These are phyloP conservation scores for Struthidea cinerea DNA, from an alignment of 2,113 vertebrate genomes.

Conservation along the genomic window DNA sequence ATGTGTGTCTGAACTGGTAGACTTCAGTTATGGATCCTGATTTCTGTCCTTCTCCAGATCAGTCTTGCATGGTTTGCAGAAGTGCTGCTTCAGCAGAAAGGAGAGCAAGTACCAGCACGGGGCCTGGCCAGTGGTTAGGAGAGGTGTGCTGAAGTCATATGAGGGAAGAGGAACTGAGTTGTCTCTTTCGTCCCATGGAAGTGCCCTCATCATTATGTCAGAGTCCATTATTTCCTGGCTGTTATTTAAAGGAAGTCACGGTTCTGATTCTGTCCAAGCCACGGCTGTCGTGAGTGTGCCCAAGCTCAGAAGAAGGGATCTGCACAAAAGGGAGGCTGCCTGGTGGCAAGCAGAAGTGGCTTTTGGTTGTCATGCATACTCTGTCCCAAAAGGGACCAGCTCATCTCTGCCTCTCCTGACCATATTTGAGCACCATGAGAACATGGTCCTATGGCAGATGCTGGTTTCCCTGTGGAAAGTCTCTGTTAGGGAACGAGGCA, in stretches of 20 bases:
- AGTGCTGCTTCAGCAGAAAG: neutral
- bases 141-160: neutral
- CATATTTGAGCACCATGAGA: neutral
- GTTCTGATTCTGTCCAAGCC: neutral
- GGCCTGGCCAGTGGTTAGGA: neutral
- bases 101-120: neutral
- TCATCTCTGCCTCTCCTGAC: neutral
- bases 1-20: neutral
- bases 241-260: neutral
- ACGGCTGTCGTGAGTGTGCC: rapidly evolving
- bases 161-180: neutral
- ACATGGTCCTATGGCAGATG: neutral
- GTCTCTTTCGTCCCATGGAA: neutral
- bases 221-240: neutral
- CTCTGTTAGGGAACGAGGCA: neutral
- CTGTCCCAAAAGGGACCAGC: neutral
- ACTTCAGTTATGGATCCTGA: neutral
- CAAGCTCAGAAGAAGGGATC: neutral
- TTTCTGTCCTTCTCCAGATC: neutral
- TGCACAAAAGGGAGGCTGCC: neutral
- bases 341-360: neutral
- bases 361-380: neutral
- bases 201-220: neutral
- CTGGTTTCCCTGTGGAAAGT: neutral
- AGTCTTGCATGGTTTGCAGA: neutral